Evolutionary conservation across 1,140 invertebrate species (phyloP).

Genomic region (Alviniconcha marisindica): DNA sequence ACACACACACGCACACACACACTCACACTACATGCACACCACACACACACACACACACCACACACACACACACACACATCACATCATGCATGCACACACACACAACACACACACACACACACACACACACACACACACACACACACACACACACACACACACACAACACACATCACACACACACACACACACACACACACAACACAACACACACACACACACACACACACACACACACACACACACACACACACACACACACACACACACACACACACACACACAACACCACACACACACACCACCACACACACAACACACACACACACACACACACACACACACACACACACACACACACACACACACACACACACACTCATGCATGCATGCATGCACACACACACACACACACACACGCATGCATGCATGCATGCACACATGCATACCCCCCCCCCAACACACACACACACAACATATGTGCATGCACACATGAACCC

Average conservation of each 20-base stretch:
- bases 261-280: no score
- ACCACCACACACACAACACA: slow-evolving; percentile 9
- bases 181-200: no score
- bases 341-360: slow-evolving; percentile 21
- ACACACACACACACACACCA: slow-evolving; percentile 19
- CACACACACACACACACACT: background rate
- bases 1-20: slow-evolving; percentile 20
- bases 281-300: background rate
- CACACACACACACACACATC: slow-evolving; percentile 13
- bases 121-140: slow-evolving; percentile 26
- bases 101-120: slow-evolving; percentile 3
- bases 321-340: background rate
- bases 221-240: slow-evolving; percentile 17
- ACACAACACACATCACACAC: no score
- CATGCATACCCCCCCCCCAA: slow-evolving; percentile 5
- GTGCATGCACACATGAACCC: slow-evolving; percentile 21
- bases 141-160: no score
- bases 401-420: slow-evolving; percentile 22
- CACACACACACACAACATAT: slow-evolving; percentile 27
- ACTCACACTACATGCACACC: background rate
- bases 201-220: no score
- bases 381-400: slow-evolving; percentile 5
- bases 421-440: background rate
- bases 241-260: slow-evolving; percentile 20
- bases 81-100: background rate